Evolutionary conservation across 2,113 vertebrate species (phyloP).

Genomic region (Elgaria multicarinata): DNA sequence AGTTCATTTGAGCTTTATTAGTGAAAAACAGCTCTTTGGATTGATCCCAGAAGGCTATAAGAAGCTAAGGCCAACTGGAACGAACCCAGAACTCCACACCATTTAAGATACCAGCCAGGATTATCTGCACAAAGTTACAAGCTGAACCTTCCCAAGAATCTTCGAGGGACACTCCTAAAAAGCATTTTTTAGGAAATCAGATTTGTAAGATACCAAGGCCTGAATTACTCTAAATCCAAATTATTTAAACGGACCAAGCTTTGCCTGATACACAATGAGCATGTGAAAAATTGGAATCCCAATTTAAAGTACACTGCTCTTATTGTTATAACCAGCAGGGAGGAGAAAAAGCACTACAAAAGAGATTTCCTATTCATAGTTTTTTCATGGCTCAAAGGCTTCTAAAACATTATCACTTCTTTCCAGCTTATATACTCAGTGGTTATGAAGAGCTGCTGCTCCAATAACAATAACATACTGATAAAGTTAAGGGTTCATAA

Average conservation of each 20-base stretch:
- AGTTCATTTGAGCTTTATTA: neutral
- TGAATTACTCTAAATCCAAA: neutral
- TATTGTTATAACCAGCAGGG: neutral
- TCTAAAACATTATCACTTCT: slow-evolving; percentile 18
- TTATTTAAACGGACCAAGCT: neutral
- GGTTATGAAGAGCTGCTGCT: slow-evolving; percentile 18
- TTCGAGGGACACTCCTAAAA: neutral
- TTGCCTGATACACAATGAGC: neutral
- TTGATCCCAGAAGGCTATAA: neutral
- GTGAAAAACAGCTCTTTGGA: neutral
- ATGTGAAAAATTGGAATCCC: neutral
- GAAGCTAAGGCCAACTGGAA: neutral
- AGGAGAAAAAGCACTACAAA: neutral
- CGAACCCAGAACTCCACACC: neutral
- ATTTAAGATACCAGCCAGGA: neutral
- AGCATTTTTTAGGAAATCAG: neutral
- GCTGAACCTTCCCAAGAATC: neutral
- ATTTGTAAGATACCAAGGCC: neutral
- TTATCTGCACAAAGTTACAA: neutral
- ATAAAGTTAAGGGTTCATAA: neutral
- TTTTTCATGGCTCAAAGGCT: slow-evolving; percentile 30
- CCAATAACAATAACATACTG: slow-evolving; percentile 17
- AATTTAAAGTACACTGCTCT: neutral
- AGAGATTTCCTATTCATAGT: slow-evolving; percentile 28
- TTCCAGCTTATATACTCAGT: slow-evolving; percentile 12